A percentile compares a stretch with the other conserved stretches of the same genome.
Evolutionary conservation across 2,888 invertebrate genomes (phyloP).

Genomic region (Acheta domesticus): DNA sequence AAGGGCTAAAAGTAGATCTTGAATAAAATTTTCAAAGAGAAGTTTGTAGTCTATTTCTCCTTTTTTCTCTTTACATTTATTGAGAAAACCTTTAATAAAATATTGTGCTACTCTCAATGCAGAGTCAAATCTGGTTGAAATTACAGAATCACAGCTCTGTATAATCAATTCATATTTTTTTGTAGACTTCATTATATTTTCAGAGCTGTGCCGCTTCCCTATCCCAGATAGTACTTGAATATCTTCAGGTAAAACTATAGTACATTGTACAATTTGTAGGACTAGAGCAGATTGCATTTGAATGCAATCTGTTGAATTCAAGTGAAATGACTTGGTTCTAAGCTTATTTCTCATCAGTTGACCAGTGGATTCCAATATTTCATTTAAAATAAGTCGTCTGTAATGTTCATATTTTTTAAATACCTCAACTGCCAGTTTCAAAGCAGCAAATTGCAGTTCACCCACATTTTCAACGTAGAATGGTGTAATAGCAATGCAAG

Average conservation of each 20-base stretch:
- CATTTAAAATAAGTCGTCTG: background rate
- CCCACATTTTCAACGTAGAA: background rate
- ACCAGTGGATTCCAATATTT: background rate
- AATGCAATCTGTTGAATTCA: background rate
- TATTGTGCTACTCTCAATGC: background rate
- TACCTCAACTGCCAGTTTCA: background rate
- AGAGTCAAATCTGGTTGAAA: background rate
- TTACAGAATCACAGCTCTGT: background rate
- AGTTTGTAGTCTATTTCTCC: background rate
- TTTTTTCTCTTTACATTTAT: background rate
- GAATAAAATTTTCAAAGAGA: constrained; percentile 58
- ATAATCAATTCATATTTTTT: background rate
- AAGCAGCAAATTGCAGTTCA: background rate
- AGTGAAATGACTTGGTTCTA: background rate
- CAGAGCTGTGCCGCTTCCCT: background rate
- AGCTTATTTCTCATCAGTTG: background rate
- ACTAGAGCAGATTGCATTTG: background rate
- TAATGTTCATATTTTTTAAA: background rate
- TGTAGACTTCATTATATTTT: background rate
- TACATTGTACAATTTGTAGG: background rate
- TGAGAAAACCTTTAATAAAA: background rate
- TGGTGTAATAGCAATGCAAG: background rate
- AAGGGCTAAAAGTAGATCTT: constrained; percentile 57
- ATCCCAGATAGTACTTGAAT: background rate
- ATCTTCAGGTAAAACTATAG: background rate